Evolutionary conservation across 2,888 invertebrate species (phyloP).

Genomic region (Tetrapedia diversipes): DNA sequence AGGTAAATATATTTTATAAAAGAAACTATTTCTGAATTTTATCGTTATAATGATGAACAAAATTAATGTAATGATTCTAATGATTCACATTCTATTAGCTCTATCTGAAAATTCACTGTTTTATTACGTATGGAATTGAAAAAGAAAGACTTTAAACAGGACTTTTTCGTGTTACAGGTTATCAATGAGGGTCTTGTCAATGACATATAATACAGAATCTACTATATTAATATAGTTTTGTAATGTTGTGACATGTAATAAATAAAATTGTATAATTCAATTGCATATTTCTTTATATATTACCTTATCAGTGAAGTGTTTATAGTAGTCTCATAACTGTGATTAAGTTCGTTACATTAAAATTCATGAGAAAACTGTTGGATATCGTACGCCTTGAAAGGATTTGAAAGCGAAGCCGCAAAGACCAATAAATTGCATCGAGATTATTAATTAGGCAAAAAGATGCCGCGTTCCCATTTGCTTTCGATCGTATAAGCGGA

Average conservation of each 20-base stretch:
- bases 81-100: slow-evolving; percentile 78
- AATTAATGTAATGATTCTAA: slow-evolving; percentile 61
- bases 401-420: slow-evolving; percentile 61
- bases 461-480: slow-evolving; percentile 36
- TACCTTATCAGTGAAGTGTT: not conserved
- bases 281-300: not conserved
- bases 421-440: slow-evolving; percentile 45
- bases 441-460: slow-evolving; percentile 66
- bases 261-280: slow-evolving; percentile 7
- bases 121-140: not conserved
- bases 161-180: slow-evolving; percentile 24
- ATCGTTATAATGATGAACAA: slow-evolving; percentile 33
- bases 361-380: slow-evolving; percentile 31
- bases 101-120: slow-evolving; percentile 73
- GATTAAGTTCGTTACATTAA: slow-evolving; percentile 23
- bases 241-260: slow-evolving; percentile 1
- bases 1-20: slow-evolving; percentile 21
- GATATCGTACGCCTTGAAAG: slow-evolving; percentile 41
- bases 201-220: not conserved
- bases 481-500: slow-evolving; percentile 14
- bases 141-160: not conserved
- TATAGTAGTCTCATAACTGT: not conserved
- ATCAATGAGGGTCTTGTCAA: not conserved
- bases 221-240: not conserved
- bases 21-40: not conserved